Evolutionary conservation across 2,113 vertebrate species (phyloP), one percentile per base, ranked within the genome.

Genomic region (Mustela lutreola): DNA sequence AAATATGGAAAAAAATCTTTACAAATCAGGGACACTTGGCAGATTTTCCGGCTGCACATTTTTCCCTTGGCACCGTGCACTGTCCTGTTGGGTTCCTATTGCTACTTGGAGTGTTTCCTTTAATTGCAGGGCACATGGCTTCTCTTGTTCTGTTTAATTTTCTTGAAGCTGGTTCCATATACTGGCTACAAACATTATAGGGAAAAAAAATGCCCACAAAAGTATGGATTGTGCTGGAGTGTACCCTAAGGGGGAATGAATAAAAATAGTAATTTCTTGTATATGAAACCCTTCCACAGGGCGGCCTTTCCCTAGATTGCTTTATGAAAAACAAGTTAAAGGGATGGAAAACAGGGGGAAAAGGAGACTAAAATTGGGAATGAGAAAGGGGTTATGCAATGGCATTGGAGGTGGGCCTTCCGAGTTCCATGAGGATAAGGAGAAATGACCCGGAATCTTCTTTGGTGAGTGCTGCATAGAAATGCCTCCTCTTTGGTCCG

Each of bases 51-150:
- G 98, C 98, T 98, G 99, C 98, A 99, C 99, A 98, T 99, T 99
- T 99, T 98, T 98, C 99, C 98, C 99, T 97, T 98, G 98, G 98
- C 98, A 99, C 97, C 31, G 97, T 91, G 90, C 15, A 45, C 96
- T 98, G 99, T 99, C 99, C 99, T 98, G 99, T 99, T 99, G 99
- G 98, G 99, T 99, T 99, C 99, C 99, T 98, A 99, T 98, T 99
- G 99, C 99, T 99, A 98, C 99, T 99, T 98, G 98, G 99, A 99
- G 98, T 99, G 99, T 99, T 99, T 99, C 98, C 99, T 99, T 99
- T 99, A 99, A 99, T 99, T 99, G 99, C 97, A 93, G 98, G 98
- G 98, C 98, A 97, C 99, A 98, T 99, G 99, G 99, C 96, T 98
- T 98, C 98, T 98, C 98, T 99, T 98, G 97, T 98, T 98, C 98